phyloP scores from a whole-genome alignment of 2,888 invertebrate genomes.

The Drosophila nr. fundita region DNA sequence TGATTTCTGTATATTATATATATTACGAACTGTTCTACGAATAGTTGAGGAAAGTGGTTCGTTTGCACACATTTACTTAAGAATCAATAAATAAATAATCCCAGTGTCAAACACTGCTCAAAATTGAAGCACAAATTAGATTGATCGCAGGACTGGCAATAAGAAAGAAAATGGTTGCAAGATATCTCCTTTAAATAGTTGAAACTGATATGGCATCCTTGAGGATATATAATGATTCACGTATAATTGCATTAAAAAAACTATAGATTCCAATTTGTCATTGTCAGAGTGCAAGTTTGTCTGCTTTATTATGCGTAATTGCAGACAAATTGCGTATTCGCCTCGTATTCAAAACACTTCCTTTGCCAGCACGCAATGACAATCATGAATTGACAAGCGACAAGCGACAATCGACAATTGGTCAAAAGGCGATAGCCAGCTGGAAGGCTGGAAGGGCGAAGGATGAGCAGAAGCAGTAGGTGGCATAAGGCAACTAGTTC shows the following conservation, averaged over 20 bases:
- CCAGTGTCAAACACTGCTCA: background rate
- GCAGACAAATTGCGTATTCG: constrained; percentile 4
- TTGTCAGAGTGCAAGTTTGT: background rate
- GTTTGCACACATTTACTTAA: background rate
- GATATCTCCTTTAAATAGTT: background rate
- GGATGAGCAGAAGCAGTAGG: background rate
- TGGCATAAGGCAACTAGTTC: background rate
- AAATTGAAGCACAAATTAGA: background rate
- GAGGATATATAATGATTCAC: background rate
- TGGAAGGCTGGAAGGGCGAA: background rate
- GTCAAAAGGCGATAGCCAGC: background rate
- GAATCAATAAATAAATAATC: background rate
- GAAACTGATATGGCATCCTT: background rate
- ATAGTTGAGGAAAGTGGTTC: background rate
- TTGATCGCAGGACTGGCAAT: background rate
- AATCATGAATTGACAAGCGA: background rate
- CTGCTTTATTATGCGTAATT: background rate
- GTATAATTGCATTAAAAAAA: background rate
- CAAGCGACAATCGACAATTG: background rate
- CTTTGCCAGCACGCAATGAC: background rate
- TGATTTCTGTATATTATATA: background rate
- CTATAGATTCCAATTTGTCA: background rate
- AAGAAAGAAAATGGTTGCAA: background rate
- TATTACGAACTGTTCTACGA: background rate
- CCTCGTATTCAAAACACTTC: background rate